Conservation (phyloP, 2,113 vertebrate genomes). For the Neomonachus schauinslandi region DNA sequence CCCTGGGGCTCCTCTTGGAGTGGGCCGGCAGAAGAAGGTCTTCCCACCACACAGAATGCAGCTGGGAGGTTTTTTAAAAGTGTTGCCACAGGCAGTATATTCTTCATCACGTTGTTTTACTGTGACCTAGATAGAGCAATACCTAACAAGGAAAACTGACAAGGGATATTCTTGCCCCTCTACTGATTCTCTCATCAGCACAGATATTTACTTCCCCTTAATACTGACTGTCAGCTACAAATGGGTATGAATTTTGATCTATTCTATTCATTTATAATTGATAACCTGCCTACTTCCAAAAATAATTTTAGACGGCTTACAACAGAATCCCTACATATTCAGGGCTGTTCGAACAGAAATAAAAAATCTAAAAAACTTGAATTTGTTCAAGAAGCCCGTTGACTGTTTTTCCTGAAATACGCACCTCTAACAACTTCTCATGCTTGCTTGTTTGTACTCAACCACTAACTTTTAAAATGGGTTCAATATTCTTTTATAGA, state of each 20-base stretch:
- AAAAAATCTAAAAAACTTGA: background rate
- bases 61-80: background rate
- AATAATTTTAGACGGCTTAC: slow-evolving; percentile 18
- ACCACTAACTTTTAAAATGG: background rate
- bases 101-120: background rate
- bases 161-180: background rate
- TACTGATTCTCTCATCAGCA: background rate
- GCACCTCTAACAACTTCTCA: background rate
- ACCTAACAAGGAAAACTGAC: background rate
- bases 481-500: background rate
- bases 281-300: slow-evolving; percentile 25
- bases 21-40: background rate
- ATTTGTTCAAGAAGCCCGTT: background rate
- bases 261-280: slow-evolving; percentile 34
- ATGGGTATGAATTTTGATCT: background rate
- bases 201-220: background rate
- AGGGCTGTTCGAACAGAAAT: background rate
- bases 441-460: background rate
- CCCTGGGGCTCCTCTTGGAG: background rate
- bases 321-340: background rate
- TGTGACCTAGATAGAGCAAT: background rate
- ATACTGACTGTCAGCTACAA: background rate
- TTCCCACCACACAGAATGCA: background rate
- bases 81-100: background rate
- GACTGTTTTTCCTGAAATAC: background rate